Base-by-base conservation (phyloP, 2,113 vertebrate species). In the Donacobius atricapilla region DNA sequence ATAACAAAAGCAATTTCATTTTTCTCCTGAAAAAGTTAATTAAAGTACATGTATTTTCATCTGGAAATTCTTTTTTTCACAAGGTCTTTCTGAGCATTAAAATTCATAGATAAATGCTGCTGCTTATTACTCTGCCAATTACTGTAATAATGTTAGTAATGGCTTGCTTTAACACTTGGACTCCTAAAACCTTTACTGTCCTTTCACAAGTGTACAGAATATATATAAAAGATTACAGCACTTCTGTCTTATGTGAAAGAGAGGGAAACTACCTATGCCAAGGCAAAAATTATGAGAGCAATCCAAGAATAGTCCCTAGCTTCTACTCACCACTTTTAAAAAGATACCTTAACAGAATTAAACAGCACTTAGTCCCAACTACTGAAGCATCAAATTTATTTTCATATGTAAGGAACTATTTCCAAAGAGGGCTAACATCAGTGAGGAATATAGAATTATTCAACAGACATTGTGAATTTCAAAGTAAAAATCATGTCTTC, bases 1-100 rank as follows among this genome's bases (percentile, higher is more conserved):
- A 98, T 97, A 93, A 99, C 83, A 94, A 99, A 99, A 58, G 98
- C 99, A 79, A 99, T 96, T 27, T 98, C 98, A 64, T 95, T 95
- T 70, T 94, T 78, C 70, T 86, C 98, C 99, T 99, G 98, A 45
- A 97, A 98, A 98, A n/a, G 69, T 95, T 61, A 96, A 96, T 95
- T 92, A 75, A 87, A 96, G 90, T 90, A 85, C 93, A 93, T 33
- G 78, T 27, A 92, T 76, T 92, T 96, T 97, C 88, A 96, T 61
- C 31, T 81, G 48, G 66, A 96, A 90, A 75, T 71, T 39, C 45
- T 85, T 92, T 84, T 87, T 87, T 96, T 68, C 54, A 79, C 56
- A 90, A 92, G 33, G 79, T 82, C n/a, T 15, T 68, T 40, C 61
- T 85, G 40, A 84, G 68, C 81, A 95, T 81, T 94, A 94, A 92